Base-by-base conservation (phyloP, 1,140 invertebrate species). In the Neuroterus valhalla region DNA sequence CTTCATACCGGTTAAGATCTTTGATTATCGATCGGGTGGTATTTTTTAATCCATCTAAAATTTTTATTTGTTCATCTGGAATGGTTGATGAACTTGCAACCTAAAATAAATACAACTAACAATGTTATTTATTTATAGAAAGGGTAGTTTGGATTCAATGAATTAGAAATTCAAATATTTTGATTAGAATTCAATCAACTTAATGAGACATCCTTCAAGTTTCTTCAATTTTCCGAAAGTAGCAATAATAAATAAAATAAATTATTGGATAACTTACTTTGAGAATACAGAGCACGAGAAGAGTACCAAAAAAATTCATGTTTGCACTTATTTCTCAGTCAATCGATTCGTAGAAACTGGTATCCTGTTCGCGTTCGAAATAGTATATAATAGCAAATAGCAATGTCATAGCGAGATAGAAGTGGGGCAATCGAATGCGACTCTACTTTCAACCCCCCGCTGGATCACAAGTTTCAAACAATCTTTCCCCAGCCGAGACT, bases 351-450 rank as follows among this genome's bases (percentile, higher is more conserved):
- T 62, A 31, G 55, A 62, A 62, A 62, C 55, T 62, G 55, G 31
- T 62, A 38, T 38, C 31, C 31, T 38, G 31, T 38, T 38, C 31
- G 10, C 31, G 31, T 38, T 38, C 6, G 5, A 38, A 38, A 38
- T 38, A 38, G 31, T 38, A 38, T 38, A 38, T 38, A 38, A 38
- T 38, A 8, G 5, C 31, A 8, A 38, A 38, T 38, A 38, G 31
- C 31, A 38, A 38, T 38, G 31, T 38, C 31, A 38, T 38, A 38
- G 45, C 26, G 14, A 21, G 12, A 6, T 55, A 52, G 19, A 52
- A 52, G 19, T 52, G 48, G n/a, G 19, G 67, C 12, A 52, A 44
- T n/a, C 31, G 38, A 26, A 45, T 70, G 55, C 26, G 69, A 71
- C 3, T 26, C 14, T 5, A 17, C 26, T 11, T 10, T 14, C 23